Conservation (phyloP, 2,113 vertebrate species). For the Eulemur rufifrons region DNA sequence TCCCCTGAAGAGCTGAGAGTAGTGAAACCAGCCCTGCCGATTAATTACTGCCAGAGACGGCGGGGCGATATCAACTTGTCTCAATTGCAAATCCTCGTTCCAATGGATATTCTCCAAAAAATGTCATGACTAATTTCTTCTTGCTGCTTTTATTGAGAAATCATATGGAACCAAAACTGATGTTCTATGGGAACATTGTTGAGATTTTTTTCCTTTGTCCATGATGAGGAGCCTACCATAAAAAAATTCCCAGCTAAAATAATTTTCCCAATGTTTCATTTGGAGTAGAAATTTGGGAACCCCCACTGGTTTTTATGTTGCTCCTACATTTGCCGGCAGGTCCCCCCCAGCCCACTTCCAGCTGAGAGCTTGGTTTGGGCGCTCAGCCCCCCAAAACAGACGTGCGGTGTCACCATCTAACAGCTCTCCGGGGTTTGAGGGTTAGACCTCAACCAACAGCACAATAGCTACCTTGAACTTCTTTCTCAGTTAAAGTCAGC, state of each 20-base stretch:
- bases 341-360: not conserved
- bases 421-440: fast-evolving
- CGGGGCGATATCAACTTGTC: fast-evolving
- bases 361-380: too few relatives aligned
- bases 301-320: not conserved
- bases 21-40: not conserved
- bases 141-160: not conserved
- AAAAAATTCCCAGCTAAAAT: not conserved
- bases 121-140: not conserved
- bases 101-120: not conserved
- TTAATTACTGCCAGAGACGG: not conserved
- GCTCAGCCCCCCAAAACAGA: not conserved
- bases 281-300: too few relatives aligned
- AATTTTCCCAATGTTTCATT: not conserved
- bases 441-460: not conserved
- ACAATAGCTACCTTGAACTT: not conserved
- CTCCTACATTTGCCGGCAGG: not conserved
- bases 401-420: fast-evolving
- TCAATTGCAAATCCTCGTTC: not conserved
- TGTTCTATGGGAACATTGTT: too few relatives aligned
- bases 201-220: not conserved
- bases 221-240: not conserved
- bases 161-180: too few relatives aligned
- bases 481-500: not conserved
- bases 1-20: not conserved